These are phyloP conservation scores for Hippoglossus hippoglossus DNA, from an alignment of 2,797 vertebrate species.

Conservation along the genomic window DNA sequence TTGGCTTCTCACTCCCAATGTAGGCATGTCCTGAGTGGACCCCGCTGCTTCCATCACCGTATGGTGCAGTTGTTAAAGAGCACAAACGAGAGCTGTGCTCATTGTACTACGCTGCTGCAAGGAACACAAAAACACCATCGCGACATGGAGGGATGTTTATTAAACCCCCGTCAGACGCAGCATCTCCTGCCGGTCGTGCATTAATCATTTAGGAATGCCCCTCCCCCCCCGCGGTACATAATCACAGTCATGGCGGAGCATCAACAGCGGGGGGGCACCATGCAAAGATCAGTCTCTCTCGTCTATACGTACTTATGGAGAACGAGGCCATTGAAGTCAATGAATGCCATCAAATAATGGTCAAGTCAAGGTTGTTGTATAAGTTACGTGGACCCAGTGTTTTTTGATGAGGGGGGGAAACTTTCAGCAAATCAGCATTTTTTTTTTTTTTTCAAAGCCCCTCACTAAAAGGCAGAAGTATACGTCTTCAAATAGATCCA, in stretches of 20 bases:
- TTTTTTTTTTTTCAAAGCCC: conserved; percentile 35
- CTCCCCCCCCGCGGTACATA: conserved; percentile 8
- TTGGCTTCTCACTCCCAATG: conserved; percentile 59
- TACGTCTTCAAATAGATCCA: conserved; percentile 67
- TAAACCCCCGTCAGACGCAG: conserved; percentile 48
- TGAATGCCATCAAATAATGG: conserved; percentile 25
- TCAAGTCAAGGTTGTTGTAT: conserved; percentile 50
- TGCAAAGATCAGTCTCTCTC: conserved; percentile 9
- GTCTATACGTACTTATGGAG: neutral
- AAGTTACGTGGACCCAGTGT: conserved; percentile 34
- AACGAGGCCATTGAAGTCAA: conserved; percentile 25
- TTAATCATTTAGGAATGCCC: conserved; percentile 53
- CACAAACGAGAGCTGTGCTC: conserved; percentile 49
- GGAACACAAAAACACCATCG: conserved; percentile 46
- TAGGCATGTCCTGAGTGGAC: conserved; percentile 41
- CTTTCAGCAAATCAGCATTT: conserved; percentile 70
- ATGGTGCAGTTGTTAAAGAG: conserved; percentile 65
- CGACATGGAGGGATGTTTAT: conserved; percentile 71
- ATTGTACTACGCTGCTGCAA: conserved; percentile 24
- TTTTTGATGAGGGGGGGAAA: conserved; percentile 50
- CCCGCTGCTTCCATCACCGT: conserved; percentile 47
- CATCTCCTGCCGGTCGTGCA: conserved; percentile 52
- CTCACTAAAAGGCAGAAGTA: conserved; percentile 46
- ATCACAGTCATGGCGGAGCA: conserved; percentile 18
- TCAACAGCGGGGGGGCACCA: conserved; percentile 32